phyloP scores from a whole-genome alignment of 2,113 vertebrate genomes.

The Sinocyclocheilus anshuiensis region DNA sequence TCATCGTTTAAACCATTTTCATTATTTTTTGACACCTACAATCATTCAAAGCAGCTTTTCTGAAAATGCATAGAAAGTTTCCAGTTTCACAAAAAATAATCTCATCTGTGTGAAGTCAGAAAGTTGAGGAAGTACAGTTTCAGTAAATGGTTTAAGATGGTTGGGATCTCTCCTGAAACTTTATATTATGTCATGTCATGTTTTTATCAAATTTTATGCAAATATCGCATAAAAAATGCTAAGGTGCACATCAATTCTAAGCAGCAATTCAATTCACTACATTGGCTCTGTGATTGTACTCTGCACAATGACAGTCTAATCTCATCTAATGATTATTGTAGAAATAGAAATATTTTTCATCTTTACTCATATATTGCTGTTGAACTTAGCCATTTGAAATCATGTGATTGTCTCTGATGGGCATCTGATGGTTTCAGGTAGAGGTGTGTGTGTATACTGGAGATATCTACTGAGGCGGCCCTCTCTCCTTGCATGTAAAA shows the following conservation, averaged over 20 bases:
- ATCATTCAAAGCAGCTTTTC: neutral
- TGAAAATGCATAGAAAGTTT: neutral
- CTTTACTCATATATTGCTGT: neutral
- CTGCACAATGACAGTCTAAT: neutral
- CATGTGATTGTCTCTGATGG: neutral
- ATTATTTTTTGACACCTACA: neutral
- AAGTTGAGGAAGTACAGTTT: no score
- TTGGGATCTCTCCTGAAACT: neutral
- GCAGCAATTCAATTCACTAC: neutral
- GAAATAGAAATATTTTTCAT: neutral
- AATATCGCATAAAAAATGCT: neutral
- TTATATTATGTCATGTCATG: neutral
- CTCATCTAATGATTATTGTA: neutral
- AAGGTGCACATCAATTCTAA: no score
- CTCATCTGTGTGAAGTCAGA: neutral
- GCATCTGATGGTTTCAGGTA: neutral
- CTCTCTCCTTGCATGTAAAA: slow-evolving; percentile 33
- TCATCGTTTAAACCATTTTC: no score
- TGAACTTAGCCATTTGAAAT: neutral
- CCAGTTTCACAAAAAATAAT: neutral
- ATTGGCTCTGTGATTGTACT: no score
- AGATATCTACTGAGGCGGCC: slow-evolving; percentile 6
- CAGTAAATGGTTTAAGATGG: neutral
- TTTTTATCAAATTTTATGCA: no score
- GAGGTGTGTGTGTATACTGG: neutral